Evolutionary conservation across 2,113 vertebrate species (phyloP).

Genomic region (Reinhardtius hippoglossoides): DNA sequence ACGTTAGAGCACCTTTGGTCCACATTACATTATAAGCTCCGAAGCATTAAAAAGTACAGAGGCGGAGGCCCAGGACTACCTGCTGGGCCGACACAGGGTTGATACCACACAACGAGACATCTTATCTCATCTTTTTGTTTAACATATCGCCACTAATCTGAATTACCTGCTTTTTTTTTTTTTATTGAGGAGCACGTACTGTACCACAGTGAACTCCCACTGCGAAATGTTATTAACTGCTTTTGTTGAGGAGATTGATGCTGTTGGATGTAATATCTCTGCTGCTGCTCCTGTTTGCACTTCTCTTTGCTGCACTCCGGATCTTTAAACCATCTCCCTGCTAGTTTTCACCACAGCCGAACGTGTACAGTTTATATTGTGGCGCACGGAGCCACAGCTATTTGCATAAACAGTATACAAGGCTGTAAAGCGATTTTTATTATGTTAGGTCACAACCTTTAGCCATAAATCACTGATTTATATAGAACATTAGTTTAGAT

Average conservation of each 20-base stretch:
- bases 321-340: slow-evolving; percentile 26
- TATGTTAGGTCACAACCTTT: not conserved
- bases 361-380: not conserved
- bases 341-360: not conserved
- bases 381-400: not conserved
- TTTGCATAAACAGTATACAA: slow-evolving; percentile 2
- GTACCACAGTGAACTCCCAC: slow-evolving; percentile 40
- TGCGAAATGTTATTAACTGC: slow-evolving; percentile 49
- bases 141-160: slow-evolving; percentile 45
- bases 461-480: not conserved
- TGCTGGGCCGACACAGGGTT: slow-evolving; percentile 42
- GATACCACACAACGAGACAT: slow-evolving; percentile 46
- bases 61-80: slow-evolving; percentile 19
- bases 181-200: slow-evolving; percentile 31
- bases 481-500: not conserved
- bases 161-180: slow-evolving; percentile 32
- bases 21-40: slow-evolving; percentile 30
- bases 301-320: not conserved
- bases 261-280: slow-evolving; percentile 29
- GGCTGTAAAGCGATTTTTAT: not conserved
- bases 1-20: slow-evolving; percentile 44
- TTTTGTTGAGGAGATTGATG: slow-evolving; percentile 51
- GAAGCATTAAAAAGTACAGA: slow-evolving; percentile 14
- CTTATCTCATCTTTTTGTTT: slow-evolving; percentile 24
- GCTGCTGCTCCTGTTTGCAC: slow-evolving; percentile 26